These are phyloP conservation scores for Triplophysa yarkandensis DNA, from an alignment of 2,797 vertebrate species.

Conservation along the genomic window DNA sequence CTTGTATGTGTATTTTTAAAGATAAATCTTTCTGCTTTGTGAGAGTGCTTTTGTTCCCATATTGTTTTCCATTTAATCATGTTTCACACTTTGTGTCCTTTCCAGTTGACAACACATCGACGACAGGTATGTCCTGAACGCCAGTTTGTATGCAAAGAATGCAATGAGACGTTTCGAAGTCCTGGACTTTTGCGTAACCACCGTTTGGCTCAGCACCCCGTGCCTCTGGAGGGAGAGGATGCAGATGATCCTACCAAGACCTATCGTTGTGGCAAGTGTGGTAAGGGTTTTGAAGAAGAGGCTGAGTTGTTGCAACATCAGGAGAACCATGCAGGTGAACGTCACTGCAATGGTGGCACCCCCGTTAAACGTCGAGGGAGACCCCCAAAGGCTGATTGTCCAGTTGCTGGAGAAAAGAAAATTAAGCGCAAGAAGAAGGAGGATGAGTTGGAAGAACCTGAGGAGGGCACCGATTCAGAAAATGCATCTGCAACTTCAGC, in stretches of 20 bases:
- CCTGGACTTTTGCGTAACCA: constrained; percentile 78
- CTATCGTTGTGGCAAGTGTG: constrained; percentile 77
- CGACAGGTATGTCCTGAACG: constrained; percentile 81
- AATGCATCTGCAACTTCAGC: constrained; percentile 38
- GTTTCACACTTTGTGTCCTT: constrained; percentile 18
- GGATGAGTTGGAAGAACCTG: constrained; percentile 59
- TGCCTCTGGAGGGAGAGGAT: constrained; percentile 67
- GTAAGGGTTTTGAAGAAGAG: constrained; percentile 74
- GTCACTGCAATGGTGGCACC: constrained; percentile 75
- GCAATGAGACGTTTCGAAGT: constrained; percentile 79
- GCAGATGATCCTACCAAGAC: constrained; percentile 70
- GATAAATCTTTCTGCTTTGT: no score
- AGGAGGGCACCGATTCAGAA: constrained; percentile 52
- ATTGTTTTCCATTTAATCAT: constrained; percentile 1
- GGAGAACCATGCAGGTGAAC: constrained; percentile 76
- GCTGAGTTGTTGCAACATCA: constrained; percentile 75
- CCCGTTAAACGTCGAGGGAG: constrained; percentile 74
- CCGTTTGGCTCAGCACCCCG: constrained; percentile 75
- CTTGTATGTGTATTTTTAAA: neutral
- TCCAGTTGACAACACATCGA: constrained; percentile 77
- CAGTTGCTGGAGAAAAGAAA: constrained; percentile 69
- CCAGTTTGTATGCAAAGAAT: constrained; percentile 78
- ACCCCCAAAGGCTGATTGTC: constrained; percentile 65
- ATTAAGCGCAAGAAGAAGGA: constrained; percentile 73
- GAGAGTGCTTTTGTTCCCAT: neutral